phyloP scores from a whole-genome alignment of 2,113 vertebrate genomes.

The Paradisaea rubra region DNA sequence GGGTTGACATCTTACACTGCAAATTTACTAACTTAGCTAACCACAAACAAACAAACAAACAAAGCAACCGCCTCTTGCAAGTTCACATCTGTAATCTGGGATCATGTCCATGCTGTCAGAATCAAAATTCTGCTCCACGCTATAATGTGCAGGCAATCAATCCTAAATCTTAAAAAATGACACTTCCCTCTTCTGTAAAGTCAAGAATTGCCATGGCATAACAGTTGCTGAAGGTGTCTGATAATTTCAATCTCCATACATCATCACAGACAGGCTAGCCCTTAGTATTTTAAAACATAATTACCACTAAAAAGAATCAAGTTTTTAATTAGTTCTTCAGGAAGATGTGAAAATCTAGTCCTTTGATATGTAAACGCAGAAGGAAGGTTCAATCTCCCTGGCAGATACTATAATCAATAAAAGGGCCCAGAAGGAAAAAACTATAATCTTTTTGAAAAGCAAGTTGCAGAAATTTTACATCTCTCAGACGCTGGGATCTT shows the following conservation, averaged over 20 bases:
- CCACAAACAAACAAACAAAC: not conserved
- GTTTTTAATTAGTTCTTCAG: not conserved
- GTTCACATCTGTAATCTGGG: not conserved
- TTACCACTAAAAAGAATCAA: not conserved
- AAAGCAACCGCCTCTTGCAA: not conserved
- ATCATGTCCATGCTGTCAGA: not conserved
- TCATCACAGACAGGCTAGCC: not conserved
- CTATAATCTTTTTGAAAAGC: fast-evolving
- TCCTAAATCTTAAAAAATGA: not conserved
- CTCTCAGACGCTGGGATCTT: not conserved
- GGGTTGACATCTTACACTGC: not conserved
- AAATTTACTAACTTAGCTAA: not conserved
- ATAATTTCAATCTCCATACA: not conserved
- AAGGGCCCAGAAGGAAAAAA: not conserved
- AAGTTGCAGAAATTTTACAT: not conserved
- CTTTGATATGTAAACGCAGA: not conserved
- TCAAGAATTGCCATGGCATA: not conserved
- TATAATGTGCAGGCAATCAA: not conserved
- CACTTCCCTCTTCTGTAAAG: not conserved
- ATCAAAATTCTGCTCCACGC: not conserved
- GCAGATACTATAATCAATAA: not conserved
- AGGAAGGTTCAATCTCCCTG: not conserved
- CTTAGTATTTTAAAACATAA: not conserved
- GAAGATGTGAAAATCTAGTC: not conserved
- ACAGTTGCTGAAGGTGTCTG: not conserved